Conservation (phyloP, 2,888 invertebrate genomes). For the Blastobasis lacticolella region DNA sequence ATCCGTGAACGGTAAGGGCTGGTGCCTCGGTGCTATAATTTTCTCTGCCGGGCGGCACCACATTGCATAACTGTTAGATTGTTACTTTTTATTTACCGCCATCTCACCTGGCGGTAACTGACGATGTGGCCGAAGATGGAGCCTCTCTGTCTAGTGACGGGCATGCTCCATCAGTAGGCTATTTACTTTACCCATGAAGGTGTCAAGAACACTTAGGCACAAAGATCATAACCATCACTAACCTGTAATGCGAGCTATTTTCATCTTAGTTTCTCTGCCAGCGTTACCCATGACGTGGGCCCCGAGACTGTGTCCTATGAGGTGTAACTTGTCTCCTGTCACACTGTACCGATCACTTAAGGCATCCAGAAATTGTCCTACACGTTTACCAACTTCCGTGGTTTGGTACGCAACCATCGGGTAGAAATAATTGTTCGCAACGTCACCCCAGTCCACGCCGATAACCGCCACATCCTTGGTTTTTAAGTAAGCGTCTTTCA, state of each 20-base stretch:
- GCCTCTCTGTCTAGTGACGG: no score
- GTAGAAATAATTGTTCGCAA: slow-evolving; percentile 36
- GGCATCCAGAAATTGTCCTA: slow-evolving; percentile 31
- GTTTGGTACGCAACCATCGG: slow-evolving; percentile 38
- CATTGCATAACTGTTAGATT: no score
- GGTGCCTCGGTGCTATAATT: no score
- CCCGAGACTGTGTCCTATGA: slow-evolving; percentile 48
- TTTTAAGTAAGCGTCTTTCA: slow-evolving; percentile 56
- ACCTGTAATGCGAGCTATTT: slow-evolving; percentile 37
- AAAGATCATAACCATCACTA: slow-evolving; percentile 2
- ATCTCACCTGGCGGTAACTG: no score
- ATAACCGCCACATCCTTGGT: slow-evolving; percentile 50
- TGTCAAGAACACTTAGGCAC: no score
- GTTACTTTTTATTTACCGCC: no score
- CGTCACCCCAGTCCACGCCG: slow-evolving; percentile 49
- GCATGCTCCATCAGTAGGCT: background rate
- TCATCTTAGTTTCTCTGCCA: slow-evolving; percentile 23
- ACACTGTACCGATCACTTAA: slow-evolving; percentile 26
- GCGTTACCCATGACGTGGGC: slow-evolving; percentile 51
- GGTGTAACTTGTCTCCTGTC: slow-evolving; percentile 31
- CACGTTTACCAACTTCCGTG: slow-evolving; percentile 23
- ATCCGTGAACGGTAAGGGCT: no score
- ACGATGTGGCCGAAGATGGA: no score
- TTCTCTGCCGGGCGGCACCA: no score
- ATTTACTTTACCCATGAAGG: background rate